Evolutionary conservation across 2,113 vertebrate species (phyloP).

Genomic region (Theristicus caerulescens): DNA sequence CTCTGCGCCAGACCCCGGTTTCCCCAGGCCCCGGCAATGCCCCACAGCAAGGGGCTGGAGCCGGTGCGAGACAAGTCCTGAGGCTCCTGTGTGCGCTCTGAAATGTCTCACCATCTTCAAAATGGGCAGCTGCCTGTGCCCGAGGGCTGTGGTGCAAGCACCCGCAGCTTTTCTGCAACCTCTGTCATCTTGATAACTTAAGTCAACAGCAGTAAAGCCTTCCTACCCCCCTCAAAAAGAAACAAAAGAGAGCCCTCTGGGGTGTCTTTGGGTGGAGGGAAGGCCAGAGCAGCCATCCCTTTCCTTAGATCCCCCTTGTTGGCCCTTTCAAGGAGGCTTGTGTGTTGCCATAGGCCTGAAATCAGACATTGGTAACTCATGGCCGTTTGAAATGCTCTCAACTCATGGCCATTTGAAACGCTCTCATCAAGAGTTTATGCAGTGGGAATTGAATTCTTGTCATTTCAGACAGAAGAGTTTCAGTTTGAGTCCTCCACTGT

Average conservation of each 20-base stretch:
- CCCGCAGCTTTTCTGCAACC: not conserved
- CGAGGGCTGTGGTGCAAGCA: fast-evolving
- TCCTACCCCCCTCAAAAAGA: not conserved
- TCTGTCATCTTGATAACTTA: not conserved
- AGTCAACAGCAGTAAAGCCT: not conserved
- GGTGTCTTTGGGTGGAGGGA: not conserved
- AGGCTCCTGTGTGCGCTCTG: not conserved
- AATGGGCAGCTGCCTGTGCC: not conserved
- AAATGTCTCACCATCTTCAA: fast-evolving
- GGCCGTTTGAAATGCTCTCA: not conserved
- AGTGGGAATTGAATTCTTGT: not conserved
- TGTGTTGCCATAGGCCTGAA: fast-evolving
- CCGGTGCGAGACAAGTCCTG: fast-evolving
- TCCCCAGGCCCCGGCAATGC: not conserved
- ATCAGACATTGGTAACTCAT: not conserved
- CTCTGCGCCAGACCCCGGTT: not conserved
- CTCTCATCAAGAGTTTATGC: not conserved
- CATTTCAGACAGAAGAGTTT: not conserved
- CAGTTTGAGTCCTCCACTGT: not conserved
- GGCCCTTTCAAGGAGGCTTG: not conserved
- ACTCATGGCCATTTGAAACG: not conserved
- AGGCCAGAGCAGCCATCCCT: not conserved
- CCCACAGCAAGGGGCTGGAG: not conserved
- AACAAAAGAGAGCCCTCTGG: not conserved
- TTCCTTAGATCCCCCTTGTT: not conserved